phyloP scores from a whole-genome alignment of 2,888 invertebrate species.

The Pyrocoelia pectoralis region DNA sequence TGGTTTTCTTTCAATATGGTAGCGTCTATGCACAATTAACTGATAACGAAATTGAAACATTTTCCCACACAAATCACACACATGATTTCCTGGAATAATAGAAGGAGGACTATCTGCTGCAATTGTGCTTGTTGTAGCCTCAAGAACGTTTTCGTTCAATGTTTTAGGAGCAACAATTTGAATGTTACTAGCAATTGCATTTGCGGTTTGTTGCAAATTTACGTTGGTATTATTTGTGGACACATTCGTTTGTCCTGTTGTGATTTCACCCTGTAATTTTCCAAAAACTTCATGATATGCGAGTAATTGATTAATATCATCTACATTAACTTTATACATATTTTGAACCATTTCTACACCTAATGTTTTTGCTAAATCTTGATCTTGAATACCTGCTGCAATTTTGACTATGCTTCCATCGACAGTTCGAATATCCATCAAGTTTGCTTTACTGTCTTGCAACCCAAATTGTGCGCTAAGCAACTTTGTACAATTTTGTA shows the following conservation, averaged over 20 bases:
- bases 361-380: conserved; percentile 67
- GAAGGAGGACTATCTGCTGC: conserved; percentile 69
- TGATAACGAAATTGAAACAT: conserved; percentile 89
- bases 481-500: conserved; percentile 64
- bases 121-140: conserved; percentile 65
- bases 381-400: conserved; percentile 69
- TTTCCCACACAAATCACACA: conserved; percentile 86
- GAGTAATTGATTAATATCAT: conserved; percentile 83
- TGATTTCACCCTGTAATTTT: conserved; percentile 68
- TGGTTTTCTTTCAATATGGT: conserved; percentile 86
- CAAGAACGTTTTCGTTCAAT: conserved; percentile 63
- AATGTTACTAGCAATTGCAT: conserved; percentile 45
- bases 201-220: conserved; percentile 39
- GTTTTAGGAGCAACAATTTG: conserved; percentile 53
- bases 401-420: conserved; percentile 81
- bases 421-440: conserved; percentile 70
- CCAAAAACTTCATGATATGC: conserved; percentile 89
- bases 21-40: conserved; percentile 85
- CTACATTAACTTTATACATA: conserved; percentile 84
- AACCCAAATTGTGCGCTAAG: conserved; percentile 55
- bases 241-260: conserved; percentile 52
- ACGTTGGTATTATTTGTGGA: conserved; percentile 34
- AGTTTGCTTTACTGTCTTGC: conserved; percentile 60
- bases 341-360: conserved; percentile 79
- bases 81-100: conserved; percentile 69